Percentiles rank a stretch among this genome's conserved stretches.
phyloP scores from a whole-genome alignment of 2,797 vertebrate species.

The Molothrus aeneus region DNA sequence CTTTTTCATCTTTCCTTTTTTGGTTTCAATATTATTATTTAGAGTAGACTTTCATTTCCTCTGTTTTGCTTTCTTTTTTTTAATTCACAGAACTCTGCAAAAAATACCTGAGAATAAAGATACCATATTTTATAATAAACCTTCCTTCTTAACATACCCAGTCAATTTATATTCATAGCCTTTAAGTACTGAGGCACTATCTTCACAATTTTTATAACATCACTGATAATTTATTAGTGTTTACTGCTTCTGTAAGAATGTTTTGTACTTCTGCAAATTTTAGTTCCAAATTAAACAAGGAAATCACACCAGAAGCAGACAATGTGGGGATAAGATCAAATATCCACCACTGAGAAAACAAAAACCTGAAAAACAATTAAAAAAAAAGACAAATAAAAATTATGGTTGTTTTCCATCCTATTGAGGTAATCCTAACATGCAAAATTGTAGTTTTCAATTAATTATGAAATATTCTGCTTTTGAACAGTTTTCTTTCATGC shows the following conservation, averaged over 20 bases:
- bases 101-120: background rate
- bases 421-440: background rate
- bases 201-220: background rate
- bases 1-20: background rate
- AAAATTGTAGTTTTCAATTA: background rate
- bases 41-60: background rate
- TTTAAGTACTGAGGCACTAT: background rate
- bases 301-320: background rate
- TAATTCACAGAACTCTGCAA: background rate
- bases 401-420: background rate
- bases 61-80: background rate
- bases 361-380: background rate
- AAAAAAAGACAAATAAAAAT: background rate
- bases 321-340: background rate
- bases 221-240: background rate
- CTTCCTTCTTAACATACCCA: background rate
- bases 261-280: background rate
- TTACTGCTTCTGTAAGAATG: background rate
- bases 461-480: background rate
- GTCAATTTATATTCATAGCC: background rate
- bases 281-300: background rate
- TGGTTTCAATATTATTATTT: background rate
- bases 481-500: background rate
- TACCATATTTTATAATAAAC: background rate
- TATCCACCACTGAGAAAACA: background rate